Percentiles rank a stretch among this genome's conserved stretches.
These are phyloP conservation scores for Sinocyclocheilus rhinocerous DNA, from an alignment of 2,113 vertebrate species.

Conservation along the genomic window DNA sequence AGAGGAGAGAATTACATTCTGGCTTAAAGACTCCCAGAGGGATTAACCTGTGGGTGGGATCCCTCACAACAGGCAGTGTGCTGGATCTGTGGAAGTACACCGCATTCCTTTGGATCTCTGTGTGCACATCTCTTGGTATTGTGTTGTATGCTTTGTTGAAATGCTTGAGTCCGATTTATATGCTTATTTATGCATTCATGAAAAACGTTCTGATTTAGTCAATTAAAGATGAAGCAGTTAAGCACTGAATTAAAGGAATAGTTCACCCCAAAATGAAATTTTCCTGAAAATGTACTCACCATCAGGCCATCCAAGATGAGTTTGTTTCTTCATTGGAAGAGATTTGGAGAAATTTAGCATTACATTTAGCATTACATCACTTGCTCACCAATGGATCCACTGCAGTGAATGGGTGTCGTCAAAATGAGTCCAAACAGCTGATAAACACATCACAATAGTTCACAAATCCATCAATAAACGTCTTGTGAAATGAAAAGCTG, in stretches of 20 bases:
- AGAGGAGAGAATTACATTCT: conserved; percentile 66
- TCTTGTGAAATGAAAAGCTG: neutral
- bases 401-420: neutral
- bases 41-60: conserved; percentile 61
- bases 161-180: neutral
- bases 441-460: neutral
- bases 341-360: neutral
- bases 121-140: neutral
- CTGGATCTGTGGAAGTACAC: conserved; percentile 16
- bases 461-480: neutral
- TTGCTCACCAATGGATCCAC: neutral
- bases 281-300: neutral
- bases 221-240: neutral
- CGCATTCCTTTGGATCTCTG: conserved; percentile 5
- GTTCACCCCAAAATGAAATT: neutral
- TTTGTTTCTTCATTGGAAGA: neutral
- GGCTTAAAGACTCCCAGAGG: conserved; percentile 51
- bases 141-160: neutral
- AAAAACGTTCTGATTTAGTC: neutral
- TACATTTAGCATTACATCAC: neutral
- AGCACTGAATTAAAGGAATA: neutral
- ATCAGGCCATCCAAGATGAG: neutral
- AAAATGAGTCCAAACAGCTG: neutral
- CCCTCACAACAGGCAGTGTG: conserved; percentile 45
- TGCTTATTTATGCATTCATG: neutral